These are phyloP conservation scores for Petroica traversi DNA, from an alignment of 2,113 vertebrate genomes.

Conservation along the genomic window DNA sequence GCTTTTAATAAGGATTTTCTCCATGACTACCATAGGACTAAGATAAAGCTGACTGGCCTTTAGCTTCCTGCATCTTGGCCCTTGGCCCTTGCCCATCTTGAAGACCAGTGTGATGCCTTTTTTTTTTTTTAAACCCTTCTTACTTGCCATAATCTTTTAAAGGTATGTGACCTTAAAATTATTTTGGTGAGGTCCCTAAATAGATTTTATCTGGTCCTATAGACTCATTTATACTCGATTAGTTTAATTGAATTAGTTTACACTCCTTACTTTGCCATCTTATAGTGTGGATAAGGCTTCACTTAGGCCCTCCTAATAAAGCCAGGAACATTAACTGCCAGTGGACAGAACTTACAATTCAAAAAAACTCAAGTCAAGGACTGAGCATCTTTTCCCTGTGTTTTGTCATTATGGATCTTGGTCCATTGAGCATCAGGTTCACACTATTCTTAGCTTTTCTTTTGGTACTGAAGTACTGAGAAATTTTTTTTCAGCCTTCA, in stretches of 20 bases:
- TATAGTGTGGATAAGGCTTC: not conserved
- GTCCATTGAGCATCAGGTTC: not conserved
- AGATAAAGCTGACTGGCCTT: not conserved
- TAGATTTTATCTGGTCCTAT: not conserved
- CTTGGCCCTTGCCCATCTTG: not conserved
- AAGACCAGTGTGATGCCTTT: not conserved
- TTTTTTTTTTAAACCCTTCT: not conserved
- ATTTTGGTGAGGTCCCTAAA: not conserved
- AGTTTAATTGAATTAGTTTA: no score
- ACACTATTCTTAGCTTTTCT: not conserved
- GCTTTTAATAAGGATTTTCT: not conserved
- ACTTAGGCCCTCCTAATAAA: not conserved
- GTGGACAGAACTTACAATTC: not conserved
- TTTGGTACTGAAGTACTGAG: accelerated
- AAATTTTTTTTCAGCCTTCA: not conserved
- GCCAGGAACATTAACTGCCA: not conserved
- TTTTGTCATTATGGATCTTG: not conserved
- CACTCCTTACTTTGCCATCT: not conserved
- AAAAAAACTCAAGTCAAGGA: not conserved
- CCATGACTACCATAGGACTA: not conserved
- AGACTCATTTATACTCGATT: not conserved
- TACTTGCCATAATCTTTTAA: not conserved
- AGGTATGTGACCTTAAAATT: not conserved
- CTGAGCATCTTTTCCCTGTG: not conserved
- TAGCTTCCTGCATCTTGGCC: not conserved